Conservation (phyloP, 2,888 invertebrate species). For the Tholera decimalis region DNA sequence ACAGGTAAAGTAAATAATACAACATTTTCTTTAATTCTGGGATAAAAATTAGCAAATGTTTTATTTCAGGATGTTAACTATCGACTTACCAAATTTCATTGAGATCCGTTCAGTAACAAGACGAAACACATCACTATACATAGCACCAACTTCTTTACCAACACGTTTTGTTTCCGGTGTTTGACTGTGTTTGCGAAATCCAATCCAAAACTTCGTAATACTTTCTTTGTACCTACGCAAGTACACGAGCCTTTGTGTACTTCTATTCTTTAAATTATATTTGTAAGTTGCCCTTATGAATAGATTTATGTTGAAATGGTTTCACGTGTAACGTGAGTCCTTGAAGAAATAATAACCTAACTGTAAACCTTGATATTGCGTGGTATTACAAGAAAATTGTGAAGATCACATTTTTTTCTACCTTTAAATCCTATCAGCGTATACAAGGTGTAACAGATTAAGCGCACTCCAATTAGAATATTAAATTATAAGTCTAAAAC, state of each 20-base stretch:
- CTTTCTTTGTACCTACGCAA: slow-evolving; percentile 27
- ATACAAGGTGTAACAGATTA: too few relatives aligned
- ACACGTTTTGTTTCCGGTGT: slow-evolving; percentile 52
- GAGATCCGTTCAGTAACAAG: too few relatives aligned
- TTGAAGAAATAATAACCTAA: background rate
- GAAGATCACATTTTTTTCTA: too few relatives aligned
- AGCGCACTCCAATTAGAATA: too few relatives aligned
- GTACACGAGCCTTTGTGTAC: slow-evolving; percentile 14
- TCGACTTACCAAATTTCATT: too few relatives aligned
- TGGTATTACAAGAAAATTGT: background rate
- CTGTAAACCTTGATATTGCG: background rate
- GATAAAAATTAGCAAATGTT: too few relatives aligned
- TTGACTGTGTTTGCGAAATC: slow-evolving; percentile 54
- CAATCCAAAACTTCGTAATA: slow-evolving; percentile 45
- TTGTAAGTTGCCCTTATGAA: background rate
- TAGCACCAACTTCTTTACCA: slow-evolving; percentile 41
- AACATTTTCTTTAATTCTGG: too few relatives aligned
- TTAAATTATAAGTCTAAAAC: too few relatives aligned
- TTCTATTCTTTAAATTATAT: slow-evolving; percentile 9
- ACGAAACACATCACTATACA: slow-evolving; percentile 38
- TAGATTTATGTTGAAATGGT: slow-evolving; percentile 1
- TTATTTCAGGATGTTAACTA: too few relatives aligned
- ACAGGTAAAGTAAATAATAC: too few relatives aligned
- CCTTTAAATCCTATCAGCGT: too few relatives aligned
- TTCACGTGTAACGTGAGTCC: slow-evolving; percentile 2